Evolutionary conservation across 2,888 invertebrate species (phyloP).

Genomic region (Chrysopilus asiliformis): DNA sequence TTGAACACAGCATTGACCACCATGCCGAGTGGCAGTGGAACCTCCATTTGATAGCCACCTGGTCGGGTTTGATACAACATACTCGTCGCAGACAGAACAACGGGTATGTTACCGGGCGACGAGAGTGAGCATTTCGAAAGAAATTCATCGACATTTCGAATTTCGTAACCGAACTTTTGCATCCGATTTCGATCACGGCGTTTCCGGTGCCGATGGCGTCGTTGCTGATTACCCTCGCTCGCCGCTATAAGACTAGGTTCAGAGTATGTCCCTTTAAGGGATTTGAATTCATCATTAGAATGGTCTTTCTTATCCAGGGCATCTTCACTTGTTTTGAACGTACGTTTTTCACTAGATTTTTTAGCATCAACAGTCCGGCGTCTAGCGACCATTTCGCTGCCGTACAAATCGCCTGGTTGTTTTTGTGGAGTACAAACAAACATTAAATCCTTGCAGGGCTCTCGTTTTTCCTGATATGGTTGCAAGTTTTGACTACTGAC

Average conservation of each 20-base stretch:
- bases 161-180: slow-evolving; percentile 59
- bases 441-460: slow-evolving; percentile 29
- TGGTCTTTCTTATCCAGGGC: slow-evolving; percentile 18
- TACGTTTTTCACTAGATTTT: slow-evolving; percentile 1
- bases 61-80: slow-evolving; percentile 59
- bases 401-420: slow-evolving; percentile 20
- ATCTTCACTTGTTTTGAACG: slow-evolving; percentile 6
- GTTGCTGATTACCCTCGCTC: slow-evolving; percentile 26
- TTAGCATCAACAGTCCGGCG: slow-evolving; percentile 10
- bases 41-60: slow-evolving; percentile 53
- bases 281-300: slow-evolving; percentile 16
- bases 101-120: slow-evolving; percentile 72
- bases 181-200: slow-evolving; percentile 30
- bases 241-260: slow-evolving; percentile 33
- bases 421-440: slow-evolving; percentile 33
- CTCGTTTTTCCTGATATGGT: slow-evolving; percentile 25
- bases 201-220: slow-evolving; percentile 33
- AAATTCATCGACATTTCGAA: slow-evolving; percentile 65
- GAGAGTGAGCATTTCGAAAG: slow-evolving; percentile 66
- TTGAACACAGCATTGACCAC: slow-evolving; percentile 79
- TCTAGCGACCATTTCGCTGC: slow-evolving; percentile 16
- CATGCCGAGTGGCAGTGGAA: slow-evolving; percentile 62
- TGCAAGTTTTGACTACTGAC: slow-evolving; percentile 33
- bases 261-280: slow-evolving; percentile 32
- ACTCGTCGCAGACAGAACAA: slow-evolving; percentile 62